Evolutionary conservation across 1,140 invertebrate species (phyloP), one percentile per base, ranked within the genome.

Genomic region (Onthophagus taurus): DNA sequence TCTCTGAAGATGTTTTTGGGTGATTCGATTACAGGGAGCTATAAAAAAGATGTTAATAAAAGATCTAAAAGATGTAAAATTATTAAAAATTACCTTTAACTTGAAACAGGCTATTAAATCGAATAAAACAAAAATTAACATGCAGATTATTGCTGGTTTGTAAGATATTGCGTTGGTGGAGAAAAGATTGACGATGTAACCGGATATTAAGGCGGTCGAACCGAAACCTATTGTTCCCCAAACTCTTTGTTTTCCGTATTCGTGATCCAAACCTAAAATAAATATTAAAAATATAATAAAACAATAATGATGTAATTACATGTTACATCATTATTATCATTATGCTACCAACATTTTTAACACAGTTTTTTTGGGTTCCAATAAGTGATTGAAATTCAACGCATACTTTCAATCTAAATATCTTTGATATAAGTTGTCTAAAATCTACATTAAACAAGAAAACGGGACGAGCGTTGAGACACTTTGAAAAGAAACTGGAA

Each of bases 211-310:
- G 0, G 83, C 82, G 1, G 81, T 73, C 1, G 73, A 48, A 16
- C 81, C 81, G 55, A 85, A 88, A 12, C 83, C 83, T 21, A 79
- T 76, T 0, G 83, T 84, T 19, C 84, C 84, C 81, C 80, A 86
- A 1, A 85, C 81, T 30, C 84, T 66, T 58, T 88, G 84, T 12
- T 75, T 72, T 1, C 84, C 83, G 54, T 86, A 88, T 30, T 77
- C 74, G 54, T 76, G 76, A 44, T 80, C 64, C 5, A 72, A 67
- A 8, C 72, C 72, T 62, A 18, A 44, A 54, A 54, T 12, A n/a
- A n/a, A n/a, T n/a, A n/a, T n/a, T n/a, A n/a, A n/a, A n/a, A n/a
- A n/a, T n/a, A n/a, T n/a, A n/a, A n/a, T n/a, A n/a, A n/a, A n/a
- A n/a, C n/a, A n/a, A n/a, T n/a, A n/a, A n/a, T n/a, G n/a, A n/a